Evolutionary conservation across 2,888 invertebrate genomes (phyloP).

Genomic region (Hydropsyche betteni): DNA sequence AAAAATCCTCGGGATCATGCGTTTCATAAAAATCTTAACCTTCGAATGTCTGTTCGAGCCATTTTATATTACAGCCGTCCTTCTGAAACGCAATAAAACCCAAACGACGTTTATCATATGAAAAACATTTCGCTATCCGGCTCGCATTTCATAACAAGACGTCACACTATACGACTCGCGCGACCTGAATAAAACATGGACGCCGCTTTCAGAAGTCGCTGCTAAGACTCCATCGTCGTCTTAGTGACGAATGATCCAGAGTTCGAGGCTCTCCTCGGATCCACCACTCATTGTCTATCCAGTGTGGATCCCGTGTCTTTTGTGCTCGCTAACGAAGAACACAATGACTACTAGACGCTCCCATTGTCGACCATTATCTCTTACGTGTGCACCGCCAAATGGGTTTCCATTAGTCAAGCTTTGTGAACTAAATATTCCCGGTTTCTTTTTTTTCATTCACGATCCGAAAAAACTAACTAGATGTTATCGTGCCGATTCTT

Average conservation of each 20-base stretch:
- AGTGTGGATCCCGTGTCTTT: slow-evolving; percentile 45
- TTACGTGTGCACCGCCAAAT: slow-evolving; percentile 44
- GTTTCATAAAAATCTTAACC: too few relatives aligned
- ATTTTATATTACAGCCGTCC: too few relatives aligned
- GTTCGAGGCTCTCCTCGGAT: slow-evolving; percentile 25
- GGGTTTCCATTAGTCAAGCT: slow-evolving; percentile 45
- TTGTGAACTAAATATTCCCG: slow-evolving; percentile 41
- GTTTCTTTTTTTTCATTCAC: slow-evolving; percentile 14
- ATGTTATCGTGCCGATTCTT: slow-evolving; percentile 29
- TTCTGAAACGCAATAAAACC: too few relatives aligned
- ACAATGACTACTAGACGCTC: slow-evolving; percentile 47
- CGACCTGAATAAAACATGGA: too few relatives aligned
- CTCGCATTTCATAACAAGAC: too few relatives aligned
- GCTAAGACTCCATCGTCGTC: not conserved
- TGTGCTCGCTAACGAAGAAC: slow-evolving; percentile 46
- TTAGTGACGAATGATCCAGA: slow-evolving; percentile 36
- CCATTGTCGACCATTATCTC: slow-evolving; percentile 47
- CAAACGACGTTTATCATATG: too few relatives aligned
- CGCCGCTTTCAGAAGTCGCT: not conserved
- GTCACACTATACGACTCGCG: too few relatives aligned
- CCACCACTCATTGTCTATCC: slow-evolving; percentile 44
- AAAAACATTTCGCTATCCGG: too few relatives aligned
- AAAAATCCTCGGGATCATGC: too few relatives aligned
- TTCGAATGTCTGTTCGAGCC: too few relatives aligned
- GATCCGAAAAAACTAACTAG: slow-evolving; percentile 16